These are phyloP conservation scores for Pyrocoelia pectoralis DNA, from an alignment of 2,888 invertebrate species.

Conservation along the genomic window DNA sequence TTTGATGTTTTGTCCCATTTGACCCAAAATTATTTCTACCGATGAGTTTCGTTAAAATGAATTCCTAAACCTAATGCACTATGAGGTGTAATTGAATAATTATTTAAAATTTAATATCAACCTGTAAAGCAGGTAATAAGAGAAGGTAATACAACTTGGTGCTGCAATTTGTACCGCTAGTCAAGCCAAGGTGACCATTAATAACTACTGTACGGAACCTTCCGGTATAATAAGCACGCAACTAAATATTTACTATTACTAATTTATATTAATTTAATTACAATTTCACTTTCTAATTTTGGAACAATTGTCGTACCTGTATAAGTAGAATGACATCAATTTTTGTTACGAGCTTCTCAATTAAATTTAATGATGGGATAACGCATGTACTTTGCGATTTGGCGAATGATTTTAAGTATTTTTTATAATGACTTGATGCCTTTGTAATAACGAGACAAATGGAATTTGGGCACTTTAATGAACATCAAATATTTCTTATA, in stretches of 20 bases:
- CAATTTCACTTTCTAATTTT: neutral
- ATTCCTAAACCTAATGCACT: no score
- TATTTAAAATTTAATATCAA: neutral
- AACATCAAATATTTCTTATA: no score
- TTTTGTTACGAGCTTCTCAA: neutral
- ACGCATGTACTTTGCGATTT: no score
- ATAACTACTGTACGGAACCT: conserved; percentile 27
- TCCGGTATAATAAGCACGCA: conserved; percentile 25
- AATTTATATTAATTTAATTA: neutral
- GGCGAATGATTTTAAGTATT: no score
- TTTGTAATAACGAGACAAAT: no score
- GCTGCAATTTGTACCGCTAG: conserved; percentile 28
- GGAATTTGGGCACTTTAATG: no score
- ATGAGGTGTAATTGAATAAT: neutral
- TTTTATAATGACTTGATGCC: no score
- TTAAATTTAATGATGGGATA: no score
- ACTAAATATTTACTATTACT: conserved; percentile 9
- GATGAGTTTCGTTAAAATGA: no score
- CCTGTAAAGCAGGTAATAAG: conserved; percentile 16
- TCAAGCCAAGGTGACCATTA: conserved; percentile 27
- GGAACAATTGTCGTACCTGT: neutral
- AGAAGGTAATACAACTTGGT: conserved; percentile 18
- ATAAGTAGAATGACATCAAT: neutral
- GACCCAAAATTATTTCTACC: no score
- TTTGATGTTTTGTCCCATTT: no score